These are phyloP conservation scores for Arion vulgaris DNA, from an alignment of 1,140 invertebrate species.

Conservation along the genomic window DNA sequence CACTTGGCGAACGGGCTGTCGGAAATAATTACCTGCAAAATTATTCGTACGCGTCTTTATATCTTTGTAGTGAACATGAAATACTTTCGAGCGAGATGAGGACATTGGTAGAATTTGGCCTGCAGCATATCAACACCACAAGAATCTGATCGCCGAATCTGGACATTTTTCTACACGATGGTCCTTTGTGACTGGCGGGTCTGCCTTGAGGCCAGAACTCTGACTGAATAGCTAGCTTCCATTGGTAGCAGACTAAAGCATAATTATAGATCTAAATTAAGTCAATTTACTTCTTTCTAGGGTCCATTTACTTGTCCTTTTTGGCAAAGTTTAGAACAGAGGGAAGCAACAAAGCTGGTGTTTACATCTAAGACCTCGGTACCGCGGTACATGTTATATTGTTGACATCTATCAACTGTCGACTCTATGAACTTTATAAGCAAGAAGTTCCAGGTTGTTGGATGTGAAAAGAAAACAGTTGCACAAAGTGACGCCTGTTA, in stretches of 20 bases:
- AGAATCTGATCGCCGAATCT: too few species aligned
- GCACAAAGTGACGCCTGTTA: too few species aligned
- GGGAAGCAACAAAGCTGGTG: neutral
- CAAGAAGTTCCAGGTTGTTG: too few species aligned
- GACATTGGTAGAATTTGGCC: neutral
- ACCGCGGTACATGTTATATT: too few species aligned
- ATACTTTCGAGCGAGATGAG: neutral
- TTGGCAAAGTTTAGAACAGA: neutral
- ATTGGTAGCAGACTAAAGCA: neutral
- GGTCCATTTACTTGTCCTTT: slow-evolving; percentile 3
- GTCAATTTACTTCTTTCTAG: neutral
- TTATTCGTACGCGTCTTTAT: neutral
- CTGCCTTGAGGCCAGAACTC: neutral
- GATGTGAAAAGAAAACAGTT: too few species aligned
- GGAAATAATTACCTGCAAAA: neutral
- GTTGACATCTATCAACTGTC: too few species aligned
- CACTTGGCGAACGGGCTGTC: neutral
- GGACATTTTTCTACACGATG: neutral
- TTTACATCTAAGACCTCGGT: neutral
- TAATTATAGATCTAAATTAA: neutral
- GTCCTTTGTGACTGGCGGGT: neutral
- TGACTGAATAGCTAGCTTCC: neutral
- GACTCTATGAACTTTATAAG: too few species aligned
- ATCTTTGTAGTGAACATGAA: neutral
- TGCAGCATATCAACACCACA: neutral